Evolutionary conservation across 2,113 vertebrate genomes (phyloP).

Genomic region (Caracal caracal): DNA sequence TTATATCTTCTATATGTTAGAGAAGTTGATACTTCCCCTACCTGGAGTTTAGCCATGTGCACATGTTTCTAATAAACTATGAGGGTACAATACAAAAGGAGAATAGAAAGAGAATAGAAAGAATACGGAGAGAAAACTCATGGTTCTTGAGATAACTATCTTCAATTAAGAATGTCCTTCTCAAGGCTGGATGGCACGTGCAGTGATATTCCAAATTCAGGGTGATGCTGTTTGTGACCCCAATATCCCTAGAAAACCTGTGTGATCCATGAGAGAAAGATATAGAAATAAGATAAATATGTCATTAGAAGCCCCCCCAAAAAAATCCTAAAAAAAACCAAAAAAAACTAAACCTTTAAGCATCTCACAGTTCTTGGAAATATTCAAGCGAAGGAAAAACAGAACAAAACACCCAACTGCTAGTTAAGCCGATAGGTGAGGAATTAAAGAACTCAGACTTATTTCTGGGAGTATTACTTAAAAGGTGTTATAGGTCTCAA

Average conservation of each 20-base stretch:
- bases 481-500: neutral
- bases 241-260: neutral
- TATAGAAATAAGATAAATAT: neutral
- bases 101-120: neutral
- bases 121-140: neutral
- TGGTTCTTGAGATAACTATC: neutral
- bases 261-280: neutral
- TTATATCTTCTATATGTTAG: neutral
- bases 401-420: neutral
- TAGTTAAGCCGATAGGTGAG: neutral
- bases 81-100: neutral
- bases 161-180: neutral
- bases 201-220: neutral
- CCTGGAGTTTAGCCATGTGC: neutral
- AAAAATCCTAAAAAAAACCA: neutral
- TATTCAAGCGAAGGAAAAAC: neutral
- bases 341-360: neutral
- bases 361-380: neutral
- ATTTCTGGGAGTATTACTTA: neutral
- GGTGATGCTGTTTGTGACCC: neutral
- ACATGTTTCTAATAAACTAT: neutral
- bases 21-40: neutral
- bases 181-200: neutral
- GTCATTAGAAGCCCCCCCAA: neutral
- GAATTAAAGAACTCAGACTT: neutral